These are phyloP conservation scores for Elephas maximus DNA, from an alignment of 2,113 vertebrate species.

Conservation along the genomic window DNA sequence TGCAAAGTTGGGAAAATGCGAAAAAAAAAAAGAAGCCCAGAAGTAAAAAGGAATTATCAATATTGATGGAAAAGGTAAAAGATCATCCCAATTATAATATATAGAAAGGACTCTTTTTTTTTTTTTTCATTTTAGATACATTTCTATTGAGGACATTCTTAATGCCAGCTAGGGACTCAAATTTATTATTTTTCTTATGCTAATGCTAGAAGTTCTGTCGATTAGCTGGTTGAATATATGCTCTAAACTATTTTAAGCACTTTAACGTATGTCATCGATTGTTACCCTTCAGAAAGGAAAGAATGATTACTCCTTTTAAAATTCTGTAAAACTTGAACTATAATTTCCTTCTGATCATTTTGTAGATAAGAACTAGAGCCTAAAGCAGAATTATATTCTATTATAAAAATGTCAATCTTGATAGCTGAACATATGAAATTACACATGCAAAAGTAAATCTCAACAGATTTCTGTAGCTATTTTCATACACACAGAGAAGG, in stretches of 20 bases:
- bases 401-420: background rate
- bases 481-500: background rate
- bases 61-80: background rate
- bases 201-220: constrained; percentile 21
- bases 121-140: background rate
- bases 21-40: background rate
- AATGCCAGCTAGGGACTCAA: background rate
- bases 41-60: background rate
- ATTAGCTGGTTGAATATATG: background rate
- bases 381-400: constrained; percentile 7
- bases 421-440: background rate
- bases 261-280: background rate
- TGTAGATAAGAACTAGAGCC: background rate
- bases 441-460: background rate
- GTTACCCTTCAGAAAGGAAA: background rate
- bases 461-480: background rate
- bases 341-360: background rate
- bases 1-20: background rate
- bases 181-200: background rate
- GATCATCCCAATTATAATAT: background rate
- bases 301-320: background rate
- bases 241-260: background rate
- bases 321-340: constrained; percentile 29
- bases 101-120: background rate
- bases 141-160: background rate